A percentile compares a stretch with the other conserved stretches of the same genome.
Conservation (phyloP, 2,797 vertebrate genomes). For the Hemitrygon akajei region DNA sequence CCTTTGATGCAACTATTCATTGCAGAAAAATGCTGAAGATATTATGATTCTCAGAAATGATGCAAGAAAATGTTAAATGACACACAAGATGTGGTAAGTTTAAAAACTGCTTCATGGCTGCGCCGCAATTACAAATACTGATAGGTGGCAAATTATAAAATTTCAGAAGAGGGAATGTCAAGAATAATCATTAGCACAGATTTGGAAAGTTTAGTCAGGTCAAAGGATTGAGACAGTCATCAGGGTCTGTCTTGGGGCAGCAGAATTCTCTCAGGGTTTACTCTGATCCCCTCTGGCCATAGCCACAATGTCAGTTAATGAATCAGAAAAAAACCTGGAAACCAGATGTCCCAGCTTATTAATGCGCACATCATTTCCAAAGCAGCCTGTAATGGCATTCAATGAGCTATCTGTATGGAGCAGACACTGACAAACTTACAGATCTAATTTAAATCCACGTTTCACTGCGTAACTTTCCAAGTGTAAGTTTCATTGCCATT, state of each 20-base stretch:
- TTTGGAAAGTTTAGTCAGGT: constrained; percentile 41
- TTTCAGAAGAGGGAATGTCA: constrained; percentile 44
- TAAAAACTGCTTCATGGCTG: not conserved
- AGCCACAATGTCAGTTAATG: constrained; percentile 70
- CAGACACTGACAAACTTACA: constrained; percentile 49
- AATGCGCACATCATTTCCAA: constrained; percentile 56
- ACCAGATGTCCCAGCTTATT: constrained; percentile 81
- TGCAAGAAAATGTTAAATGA: not conserved
- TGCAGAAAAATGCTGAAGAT: not conserved
- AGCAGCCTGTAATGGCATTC: constrained; percentile 67
- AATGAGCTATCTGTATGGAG: constrained; percentile 56
- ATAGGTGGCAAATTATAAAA: constrained; percentile 15
- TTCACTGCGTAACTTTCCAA: constrained; percentile 38
- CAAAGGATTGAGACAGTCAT: constrained; percentile 51
- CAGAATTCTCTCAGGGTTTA: constrained; percentile 52
- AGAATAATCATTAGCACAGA: constrained; percentile 34
- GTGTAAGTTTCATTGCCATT: constrained; percentile 37
- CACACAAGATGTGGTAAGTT: not conserved
- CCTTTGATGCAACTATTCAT: constrained; percentile 2
- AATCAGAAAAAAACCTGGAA: constrained; percentile 83
- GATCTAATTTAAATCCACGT: constrained; percentile 41
- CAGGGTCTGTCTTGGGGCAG: constrained; percentile 54
- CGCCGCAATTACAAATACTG: not conserved
- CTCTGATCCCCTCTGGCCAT: constrained; percentile 61
- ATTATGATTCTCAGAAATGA: not conserved